These are phyloP conservation scores for Columba janthina DNA, from an alignment of 2,113 vertebrate genomes.

Conservation along the genomic window DNA sequence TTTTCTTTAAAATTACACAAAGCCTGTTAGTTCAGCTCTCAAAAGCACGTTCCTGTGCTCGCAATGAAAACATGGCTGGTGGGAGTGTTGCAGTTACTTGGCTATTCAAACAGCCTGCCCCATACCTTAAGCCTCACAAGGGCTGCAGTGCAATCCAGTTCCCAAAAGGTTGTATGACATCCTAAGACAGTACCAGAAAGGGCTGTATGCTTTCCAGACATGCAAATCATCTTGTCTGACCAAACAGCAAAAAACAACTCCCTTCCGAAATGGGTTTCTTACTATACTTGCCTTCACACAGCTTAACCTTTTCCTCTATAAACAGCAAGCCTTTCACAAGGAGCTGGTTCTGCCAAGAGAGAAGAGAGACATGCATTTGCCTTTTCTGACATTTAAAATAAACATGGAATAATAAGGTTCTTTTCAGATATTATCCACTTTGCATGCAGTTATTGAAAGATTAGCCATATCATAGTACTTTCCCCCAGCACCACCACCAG, in stretches of 20 bases:
- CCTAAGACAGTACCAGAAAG: neutral
- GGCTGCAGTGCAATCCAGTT: neutral
- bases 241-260: constrained; percentile 14
- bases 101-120: neutral
- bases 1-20: neutral
- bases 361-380: constrained; percentile 51
- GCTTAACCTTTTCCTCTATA: constrained; percentile 87
- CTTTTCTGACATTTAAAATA: neutral
- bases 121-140: neutral
- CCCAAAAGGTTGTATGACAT: neutral
- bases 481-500: neutral
- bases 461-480: neutral
- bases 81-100: neutral
- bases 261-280: neutral
- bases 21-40: neutral
- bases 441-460: neutral
- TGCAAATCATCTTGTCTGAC: neutral
- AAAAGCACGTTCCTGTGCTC: accelerated
- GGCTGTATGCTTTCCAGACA: neutral
- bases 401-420: neutral
- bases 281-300: constrained; percentile 82
- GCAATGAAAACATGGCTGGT: accelerated
- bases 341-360: constrained; percentile 89
- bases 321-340: constrained; percentile 87
- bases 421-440: neutral